Conservation (phyloP, 2,113 vertebrate genomes). For the Elephantulus edwardii region DNA sequence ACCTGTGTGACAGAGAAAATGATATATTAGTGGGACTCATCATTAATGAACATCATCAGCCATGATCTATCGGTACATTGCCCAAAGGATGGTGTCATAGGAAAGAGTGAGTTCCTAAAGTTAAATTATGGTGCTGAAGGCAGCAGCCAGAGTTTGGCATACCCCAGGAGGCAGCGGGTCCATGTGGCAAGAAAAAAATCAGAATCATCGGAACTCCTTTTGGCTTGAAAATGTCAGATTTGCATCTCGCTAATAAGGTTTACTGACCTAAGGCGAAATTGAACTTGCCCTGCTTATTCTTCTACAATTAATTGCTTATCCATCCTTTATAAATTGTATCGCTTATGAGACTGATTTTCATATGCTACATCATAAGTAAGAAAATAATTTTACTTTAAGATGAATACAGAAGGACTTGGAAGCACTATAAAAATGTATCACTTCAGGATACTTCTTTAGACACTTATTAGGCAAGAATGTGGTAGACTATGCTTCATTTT, state of each 20-base stretch:
- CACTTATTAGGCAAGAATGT: background rate
- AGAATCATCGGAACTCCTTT: constrained; percentile 15
- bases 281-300: constrained; percentile 59
- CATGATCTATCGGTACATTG: constrained; percentile 79
- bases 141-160: constrained; percentile 41
- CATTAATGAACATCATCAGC: constrained; percentile 80
- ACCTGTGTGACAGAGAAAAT: constrained; percentile 81
- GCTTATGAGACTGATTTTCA: background rate
- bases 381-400: background rate
- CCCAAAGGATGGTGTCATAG: constrained; percentile 69
- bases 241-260: constrained; percentile 67
- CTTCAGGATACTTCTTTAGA: background rate
- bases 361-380: background rate
- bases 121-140: constrained; percentile 73
- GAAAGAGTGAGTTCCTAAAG: constrained; percentile 71
- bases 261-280: constrained; percentile 69
- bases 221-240: constrained; percentile 47
- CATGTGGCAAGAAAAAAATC: constrained; percentile 35
- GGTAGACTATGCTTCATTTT: background rate
- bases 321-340: constrained; percentile 43
- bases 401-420: background rate
- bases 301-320: constrained; percentile 56
- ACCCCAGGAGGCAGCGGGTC: constrained; percentile 62
- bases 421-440: background rate
- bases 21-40: constrained; percentile 82